Percentiles rank a stretch among this genome's conserved stretches.
Conservation (phyloP, 2,797 vertebrate genomes). For the Rhynchotus rufescens region DNA sequence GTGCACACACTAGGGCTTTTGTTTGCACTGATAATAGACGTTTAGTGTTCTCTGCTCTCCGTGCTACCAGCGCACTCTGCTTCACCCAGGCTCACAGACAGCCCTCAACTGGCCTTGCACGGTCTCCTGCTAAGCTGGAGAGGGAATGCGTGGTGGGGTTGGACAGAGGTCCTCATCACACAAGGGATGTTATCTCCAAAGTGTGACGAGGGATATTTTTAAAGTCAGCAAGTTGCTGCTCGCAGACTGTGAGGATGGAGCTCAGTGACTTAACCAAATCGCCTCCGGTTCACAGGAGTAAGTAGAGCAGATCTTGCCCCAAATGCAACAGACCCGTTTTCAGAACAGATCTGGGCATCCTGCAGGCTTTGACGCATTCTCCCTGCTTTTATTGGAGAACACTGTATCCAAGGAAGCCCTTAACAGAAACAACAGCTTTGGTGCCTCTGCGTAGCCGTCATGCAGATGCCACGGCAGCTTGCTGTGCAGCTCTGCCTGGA, state of each 20-base stretch:
- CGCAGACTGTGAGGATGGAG: background rate
- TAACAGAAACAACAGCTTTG: background rate
- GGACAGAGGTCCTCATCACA: background rate
- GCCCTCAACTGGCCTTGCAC: background rate
- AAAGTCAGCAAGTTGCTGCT: background rate
- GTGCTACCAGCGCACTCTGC: background rate
- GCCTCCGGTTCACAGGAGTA: background rate
- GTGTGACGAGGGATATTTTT: background rate
- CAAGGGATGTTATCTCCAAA: background rate
- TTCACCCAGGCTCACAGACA: background rate
- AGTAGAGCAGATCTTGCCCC: background rate
- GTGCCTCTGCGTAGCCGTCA: background rate
- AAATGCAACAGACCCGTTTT: rapidly evolving
- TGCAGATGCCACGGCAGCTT: background rate
- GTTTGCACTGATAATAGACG: conserved; percentile 56
- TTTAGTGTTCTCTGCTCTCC: conserved; percentile 38
- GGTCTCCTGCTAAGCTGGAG: background rate
- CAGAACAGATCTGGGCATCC: background rate
- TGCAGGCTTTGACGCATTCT: background rate
- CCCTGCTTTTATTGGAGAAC: background rate
- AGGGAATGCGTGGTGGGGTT: background rate
- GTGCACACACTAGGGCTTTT: conserved; percentile 61
- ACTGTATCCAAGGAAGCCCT: background rate
- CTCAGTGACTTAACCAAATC: background rate
- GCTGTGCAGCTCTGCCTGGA: background rate